A percentile compares a stretch with the other conserved stretches of the same genome.
Conservation (phyloP, 2,113 vertebrate species). For the Ifrita kowaldi region DNA sequence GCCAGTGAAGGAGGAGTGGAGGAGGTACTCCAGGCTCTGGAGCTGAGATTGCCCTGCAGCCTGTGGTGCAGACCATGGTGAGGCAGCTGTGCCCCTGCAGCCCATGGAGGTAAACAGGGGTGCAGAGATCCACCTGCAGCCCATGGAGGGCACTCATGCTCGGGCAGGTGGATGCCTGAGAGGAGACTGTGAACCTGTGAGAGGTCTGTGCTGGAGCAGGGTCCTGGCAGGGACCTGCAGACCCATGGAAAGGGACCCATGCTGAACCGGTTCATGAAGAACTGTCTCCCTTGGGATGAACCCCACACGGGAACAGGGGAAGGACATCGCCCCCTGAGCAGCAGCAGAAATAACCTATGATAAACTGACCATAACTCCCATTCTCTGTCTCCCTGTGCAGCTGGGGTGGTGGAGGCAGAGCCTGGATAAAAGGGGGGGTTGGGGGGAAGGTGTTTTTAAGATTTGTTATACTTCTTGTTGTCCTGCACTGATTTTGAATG, state of each 20-base stretch:
- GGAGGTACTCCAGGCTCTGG: fast-evolving
- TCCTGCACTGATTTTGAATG: background rate
- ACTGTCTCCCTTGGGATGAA: fast-evolving
- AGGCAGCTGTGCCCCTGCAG: background rate
- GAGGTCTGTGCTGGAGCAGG: background rate
- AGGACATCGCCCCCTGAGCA: background rate
- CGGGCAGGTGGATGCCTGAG: fast-evolving
- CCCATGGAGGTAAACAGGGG: fast-evolving
- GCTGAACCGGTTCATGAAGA: too few relatives aligned
- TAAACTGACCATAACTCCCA: background rate
- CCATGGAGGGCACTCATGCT: too few relatives aligned
- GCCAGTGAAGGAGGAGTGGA: background rate
- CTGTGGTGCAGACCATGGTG: fast-evolving
- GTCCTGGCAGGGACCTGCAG: background rate
- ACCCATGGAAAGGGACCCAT: too few relatives aligned
- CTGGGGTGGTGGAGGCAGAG: background rate
- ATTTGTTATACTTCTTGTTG: background rate
- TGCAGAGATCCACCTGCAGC: too few relatives aligned
- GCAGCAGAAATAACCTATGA: background rate
- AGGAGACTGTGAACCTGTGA: background rate
- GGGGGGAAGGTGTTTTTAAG: background rate
- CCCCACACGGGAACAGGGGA: background rate
- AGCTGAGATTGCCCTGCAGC: background rate
- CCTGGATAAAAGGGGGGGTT: background rate
- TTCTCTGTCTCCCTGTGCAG: background rate